Conservation (phyloP, 2,113 vertebrate species). For the Proteles cristata region DNA sequence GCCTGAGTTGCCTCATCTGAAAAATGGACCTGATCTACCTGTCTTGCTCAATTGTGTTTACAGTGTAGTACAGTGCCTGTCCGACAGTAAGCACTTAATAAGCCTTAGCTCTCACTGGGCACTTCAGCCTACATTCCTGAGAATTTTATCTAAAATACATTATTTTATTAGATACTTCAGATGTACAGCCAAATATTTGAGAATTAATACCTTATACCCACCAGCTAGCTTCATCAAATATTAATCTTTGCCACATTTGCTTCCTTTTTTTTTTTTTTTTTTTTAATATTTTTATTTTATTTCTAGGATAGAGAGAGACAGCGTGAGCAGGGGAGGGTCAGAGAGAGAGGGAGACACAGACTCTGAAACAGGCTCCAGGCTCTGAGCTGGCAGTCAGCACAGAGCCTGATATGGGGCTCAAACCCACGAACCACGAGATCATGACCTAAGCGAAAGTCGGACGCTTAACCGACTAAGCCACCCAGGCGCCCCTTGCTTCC, state of each 20-base stretch:
- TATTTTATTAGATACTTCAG: constrained; percentile 21
- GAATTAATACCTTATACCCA: background rate
- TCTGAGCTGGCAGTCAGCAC: no score
- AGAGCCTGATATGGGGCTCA: no score
- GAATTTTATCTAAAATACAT: constrained; percentile 8
- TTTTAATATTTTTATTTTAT: no score
- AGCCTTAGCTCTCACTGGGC: background rate
- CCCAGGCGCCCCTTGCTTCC: no score
- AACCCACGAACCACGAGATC: no score
- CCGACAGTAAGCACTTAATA: background rate
- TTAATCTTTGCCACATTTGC: constrained; percentile 7
- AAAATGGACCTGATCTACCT: background rate
- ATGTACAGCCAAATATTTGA: background rate
- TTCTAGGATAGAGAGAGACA: no score
- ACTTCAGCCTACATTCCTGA: constrained; percentile 1
- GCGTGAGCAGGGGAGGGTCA: no score
- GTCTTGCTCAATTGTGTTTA: background rate
- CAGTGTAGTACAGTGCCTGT: background rate
- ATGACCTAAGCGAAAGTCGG: no score
- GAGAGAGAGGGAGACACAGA: no score
- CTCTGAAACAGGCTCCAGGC: no score
- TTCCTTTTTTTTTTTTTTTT: background rate
- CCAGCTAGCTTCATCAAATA: background rate
- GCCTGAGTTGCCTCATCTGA: background rate
- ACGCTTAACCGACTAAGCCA: no score